Base-by-base conservation (phyloP, 1,140 invertebrate genomes). In the Drosophila aff. region DNA sequence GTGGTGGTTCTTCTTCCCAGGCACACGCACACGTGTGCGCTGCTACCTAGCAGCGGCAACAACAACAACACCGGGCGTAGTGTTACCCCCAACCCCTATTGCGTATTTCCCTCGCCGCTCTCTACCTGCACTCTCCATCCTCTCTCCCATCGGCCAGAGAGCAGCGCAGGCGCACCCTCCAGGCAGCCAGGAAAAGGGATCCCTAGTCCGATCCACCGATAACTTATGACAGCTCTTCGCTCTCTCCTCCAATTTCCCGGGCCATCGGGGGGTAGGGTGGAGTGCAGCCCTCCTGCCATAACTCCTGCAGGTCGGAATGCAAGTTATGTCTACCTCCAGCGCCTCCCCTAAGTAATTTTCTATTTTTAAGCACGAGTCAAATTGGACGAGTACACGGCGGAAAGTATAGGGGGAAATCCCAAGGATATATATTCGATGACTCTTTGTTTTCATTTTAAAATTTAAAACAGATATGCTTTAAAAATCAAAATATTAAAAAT, bases 81-180 rank as follows among this genome's bases (percentile, higher is more conserved):
- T 71, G 85, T 90, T 90, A 40, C 33, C 85, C 85, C 85, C 84
- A 82, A 79, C 85, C 85, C 85, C 90, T 90, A 85, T 90, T 90
- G 85, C 85, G 85, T 90, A 73, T 79, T 90, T 90, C 82, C 85
- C 85, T 67, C 40, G 31, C 49, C 52, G 47, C 47, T 49, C 61
- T 60, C 61, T 79, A 58, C 77, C 76, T 73, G 69, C 65, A 40
- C 38, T 16, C 21, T 23, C 10, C 0, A 0, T 9, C 10, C 58
- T 38, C 26, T 23, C 40, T 61, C 63, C 62, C 67, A 40, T n/a
- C 46, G 28, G 21, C 16, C 43, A 43, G 31, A 58, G 71, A 81
- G 59, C 6, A 13, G 67, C 79, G 83, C 80, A 86, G 76, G 83
- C 84, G 83, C 83, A 80, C 84, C 80, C 80, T 72, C 53, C 59